Evolutionary conservation across 2,888 invertebrate species (phyloP), one percentile per base, ranked within the genome.

Genomic region (Drosophila ustulata): DNA sequence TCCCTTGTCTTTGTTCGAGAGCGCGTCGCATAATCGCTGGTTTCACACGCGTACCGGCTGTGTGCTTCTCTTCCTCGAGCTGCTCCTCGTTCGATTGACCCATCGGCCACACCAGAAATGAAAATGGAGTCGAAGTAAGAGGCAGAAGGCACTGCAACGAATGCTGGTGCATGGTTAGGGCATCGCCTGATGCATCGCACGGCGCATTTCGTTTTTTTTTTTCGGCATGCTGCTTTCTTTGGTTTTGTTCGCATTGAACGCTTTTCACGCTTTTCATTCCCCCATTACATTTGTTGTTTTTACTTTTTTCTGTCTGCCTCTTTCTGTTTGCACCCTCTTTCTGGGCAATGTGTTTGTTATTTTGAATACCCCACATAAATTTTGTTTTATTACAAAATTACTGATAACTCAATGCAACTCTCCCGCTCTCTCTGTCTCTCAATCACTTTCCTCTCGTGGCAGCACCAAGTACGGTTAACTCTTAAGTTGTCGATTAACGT

Each of bases 371-470:
- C 55, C 79, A 77, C 79, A 81, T 87, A 72, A 80, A 86, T 88
- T 86, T 75, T 70, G 62, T 73, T 88, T 71, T 78, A 86, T 86
- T 88, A 78, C 75, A 71, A 74, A 75, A 86, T 84, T 88, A 83
- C 78, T 67, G 71, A 79, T 71, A 75, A 76, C 79, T 66, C 67
- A 46, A 82, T 82, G 76, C 68, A 23, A 11, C 11, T 5, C 11
- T 2, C 53, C 58, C 49, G 18, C 18, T 18, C 18, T 18, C 18
- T 18, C 18, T 18, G 18, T 18, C 18, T 18, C 18, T 18, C 18
- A 18, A 18, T 18, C 18, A 18, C 18, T 18, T 18, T 18, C 18
- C 18, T 1, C 18, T 18, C 2, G 18, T 18, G 18, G 18, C 18
- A 18, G 18, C 18, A 18, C 18, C 53, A 57, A 49, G 32, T 45